These are phyloP conservation scores for Bucco capensis DNA, from an alignment of 2,113 vertebrate genomes.

Conservation along the genomic window DNA sequence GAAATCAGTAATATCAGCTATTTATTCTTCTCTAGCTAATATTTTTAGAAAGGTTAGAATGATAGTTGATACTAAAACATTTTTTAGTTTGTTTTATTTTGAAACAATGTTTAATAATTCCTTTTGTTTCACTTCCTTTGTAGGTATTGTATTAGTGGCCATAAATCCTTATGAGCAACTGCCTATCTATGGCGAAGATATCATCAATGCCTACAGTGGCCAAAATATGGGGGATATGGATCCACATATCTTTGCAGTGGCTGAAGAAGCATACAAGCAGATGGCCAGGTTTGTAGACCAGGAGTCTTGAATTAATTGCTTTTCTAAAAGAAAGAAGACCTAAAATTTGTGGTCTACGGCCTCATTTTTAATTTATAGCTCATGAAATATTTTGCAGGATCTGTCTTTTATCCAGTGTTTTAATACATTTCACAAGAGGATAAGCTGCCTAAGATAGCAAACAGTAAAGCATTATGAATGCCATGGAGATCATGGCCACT, in stretches of 20 bases:
- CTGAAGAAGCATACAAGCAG: constrained; percentile 97
- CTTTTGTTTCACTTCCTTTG: background rate
- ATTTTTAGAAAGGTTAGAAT: background rate
- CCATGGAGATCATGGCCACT: background rate
- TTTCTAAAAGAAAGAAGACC: background rate
- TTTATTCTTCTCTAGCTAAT: background rate
- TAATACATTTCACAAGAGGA: background rate
- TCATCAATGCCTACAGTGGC: constrained; percentile 97
- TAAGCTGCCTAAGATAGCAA: background rate
- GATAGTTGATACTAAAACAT: background rate
- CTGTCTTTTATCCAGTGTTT: background rate
- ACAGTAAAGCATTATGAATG: background rate
- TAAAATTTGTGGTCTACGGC: background rate
- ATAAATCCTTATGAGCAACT: constrained; percentile 97
- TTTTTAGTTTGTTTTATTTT: background rate
- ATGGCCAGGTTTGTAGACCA: constrained; percentile 91
- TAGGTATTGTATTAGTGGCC: constrained; percentile 97
- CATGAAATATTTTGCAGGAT: background rate
- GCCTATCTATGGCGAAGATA: constrained; percentile 95
- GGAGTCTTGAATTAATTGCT: background rate
- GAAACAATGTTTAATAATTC: background rate
- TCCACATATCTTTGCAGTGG: constrained; percentile 97
- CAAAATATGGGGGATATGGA: constrained; percentile 99
- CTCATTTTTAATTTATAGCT: background rate
- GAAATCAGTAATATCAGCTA: background rate